Evolutionary conservation across 2,797 vertebrate species (phyloP).

Genomic region (Coccyzus lansbergi): DNA sequence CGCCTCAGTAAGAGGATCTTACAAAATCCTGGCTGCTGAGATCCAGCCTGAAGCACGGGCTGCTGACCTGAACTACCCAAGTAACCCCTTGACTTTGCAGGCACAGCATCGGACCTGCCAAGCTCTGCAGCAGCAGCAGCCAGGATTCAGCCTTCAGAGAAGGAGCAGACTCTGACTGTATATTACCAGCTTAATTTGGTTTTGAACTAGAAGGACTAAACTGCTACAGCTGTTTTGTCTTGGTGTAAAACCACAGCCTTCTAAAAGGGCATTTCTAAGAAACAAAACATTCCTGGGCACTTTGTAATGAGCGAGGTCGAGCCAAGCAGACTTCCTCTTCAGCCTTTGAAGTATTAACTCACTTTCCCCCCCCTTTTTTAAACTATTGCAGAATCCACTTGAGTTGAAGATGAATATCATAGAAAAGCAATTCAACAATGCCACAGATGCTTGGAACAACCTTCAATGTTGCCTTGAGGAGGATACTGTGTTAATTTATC

Average conservation of each 20-base stretch:
- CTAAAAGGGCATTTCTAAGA: not conserved
- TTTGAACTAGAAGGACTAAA: not conserved
- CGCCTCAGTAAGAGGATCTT: not conserved
- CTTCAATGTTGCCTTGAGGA: constrained; percentile 48
- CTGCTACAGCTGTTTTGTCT: not conserved
- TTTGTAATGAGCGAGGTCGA: not conserved
- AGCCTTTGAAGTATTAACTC: not conserved
- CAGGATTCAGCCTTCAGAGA: not conserved
- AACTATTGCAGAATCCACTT: not conserved
- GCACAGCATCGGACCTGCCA: too few species aligned
- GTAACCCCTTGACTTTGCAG: not conserved
- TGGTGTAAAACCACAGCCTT: not conserved
- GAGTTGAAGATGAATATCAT: not conserved
- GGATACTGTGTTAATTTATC: constrained; percentile 56
- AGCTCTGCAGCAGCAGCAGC: too few species aligned
- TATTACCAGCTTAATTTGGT: not conserved
- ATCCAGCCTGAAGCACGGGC: not conserved
- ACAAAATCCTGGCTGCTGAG: not conserved
- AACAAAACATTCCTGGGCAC: not conserved
- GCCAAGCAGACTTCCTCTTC: not conserved
- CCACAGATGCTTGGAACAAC: constrained; percentile 48
- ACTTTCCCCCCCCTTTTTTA: not conserved
- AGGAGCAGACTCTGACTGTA: not conserved
- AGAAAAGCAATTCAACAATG: constrained; percentile 52
- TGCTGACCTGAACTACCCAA: not conserved